Conservation (phyloP, 2,113 vertebrate species). For the Lepus europaeus region DNA sequence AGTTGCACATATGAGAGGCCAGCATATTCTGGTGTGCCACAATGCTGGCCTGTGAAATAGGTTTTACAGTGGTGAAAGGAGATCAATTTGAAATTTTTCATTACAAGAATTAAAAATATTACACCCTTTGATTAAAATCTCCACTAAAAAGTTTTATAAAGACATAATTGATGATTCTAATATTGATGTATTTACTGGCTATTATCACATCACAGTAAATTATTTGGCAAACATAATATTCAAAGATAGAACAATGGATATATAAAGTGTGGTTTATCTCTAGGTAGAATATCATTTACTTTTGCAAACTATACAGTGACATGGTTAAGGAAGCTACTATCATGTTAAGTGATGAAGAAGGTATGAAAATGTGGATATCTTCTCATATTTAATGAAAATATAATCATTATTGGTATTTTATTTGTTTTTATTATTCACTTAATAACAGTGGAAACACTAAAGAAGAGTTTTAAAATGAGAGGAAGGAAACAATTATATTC, state of each 20-base stretch:
- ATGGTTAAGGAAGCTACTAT: not conserved
- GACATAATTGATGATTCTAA: not conserved
- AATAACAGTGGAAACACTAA: not conserved
- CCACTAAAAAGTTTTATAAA: not conserved
- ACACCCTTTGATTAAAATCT: not conserved
- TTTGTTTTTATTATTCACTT: not conserved
- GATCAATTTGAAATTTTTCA: constrained; percentile 34
- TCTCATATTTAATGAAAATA: not conserved
- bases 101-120: not conserved
- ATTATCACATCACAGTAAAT: not conserved
- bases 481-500: not conserved
- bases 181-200: not conserved
- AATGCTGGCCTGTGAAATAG: too few species aligned
- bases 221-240: not conserved
- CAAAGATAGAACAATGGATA: not conserved
- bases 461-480: not conserved
- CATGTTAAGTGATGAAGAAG: not conserved
- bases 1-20: too few species aligned
- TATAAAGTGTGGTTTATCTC: not conserved
- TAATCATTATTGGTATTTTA: not conserved
- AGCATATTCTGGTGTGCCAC: too few species aligned
- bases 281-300: not conserved
- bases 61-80: not conserved
- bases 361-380: not conserved
- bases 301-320: constrained; percentile 15